Percentiles rank a stretch among this genome's conserved stretches.
These are phyloP conservation scores for Drosophila chauvacae DNA, from an alignment of 1,140 invertebrate species.

Conservation along the genomic window DNA sequence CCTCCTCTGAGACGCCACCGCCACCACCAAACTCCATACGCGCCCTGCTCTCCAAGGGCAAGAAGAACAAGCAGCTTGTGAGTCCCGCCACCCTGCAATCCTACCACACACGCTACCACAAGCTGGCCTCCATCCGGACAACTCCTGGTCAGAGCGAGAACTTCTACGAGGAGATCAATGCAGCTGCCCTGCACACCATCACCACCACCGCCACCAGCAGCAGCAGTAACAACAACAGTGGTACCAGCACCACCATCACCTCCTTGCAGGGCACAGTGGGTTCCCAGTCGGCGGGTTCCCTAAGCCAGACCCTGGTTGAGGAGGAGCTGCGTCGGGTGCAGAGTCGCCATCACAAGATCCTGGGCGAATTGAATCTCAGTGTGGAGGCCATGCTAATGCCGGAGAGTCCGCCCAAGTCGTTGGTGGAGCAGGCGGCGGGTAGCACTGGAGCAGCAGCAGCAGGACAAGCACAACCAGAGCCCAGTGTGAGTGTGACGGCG, in stretches of 20 bases:
- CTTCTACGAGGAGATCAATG: slow-evolving; percentile 93
- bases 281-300: slow-evolving; percentile 84
- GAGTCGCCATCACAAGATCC: slow-evolving; percentile 90
- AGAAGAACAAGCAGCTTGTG: slow-evolving; percentile 76
- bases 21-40: slow-evolving; percentile 85
- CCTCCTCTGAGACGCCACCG: slow-evolving; percentile 24
- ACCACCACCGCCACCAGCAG: slow-evolving; percentile 13
- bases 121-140: slow-evolving; percentile 84
- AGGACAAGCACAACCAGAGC: slow-evolving; percentile 75
- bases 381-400: slow-evolving; percentile 95
- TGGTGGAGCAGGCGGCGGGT: slow-evolving; percentile 7
- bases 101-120: slow-evolving; percentile 75
- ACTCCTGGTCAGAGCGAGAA: slow-evolving; percentile 91
- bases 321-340: slow-evolving; percentile 93
- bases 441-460: background rate
- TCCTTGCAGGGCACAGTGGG: slow-evolving; percentile 49
- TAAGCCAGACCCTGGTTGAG: slow-evolving; percentile 89
- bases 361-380: slow-evolving; percentile 93
- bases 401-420: slow-evolving; percentile 78
- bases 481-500: slow-evolving; percentile 84
- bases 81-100: slow-evolving; percentile 68
- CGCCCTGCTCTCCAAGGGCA: slow-evolving; percentile 78
- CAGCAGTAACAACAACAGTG: slow-evolving; percentile 16
- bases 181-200: slow-evolving; percentile 75
- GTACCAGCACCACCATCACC: slow-evolving; percentile 36